A percentile compares a stretch with the other conserved stretches of the same genome.
phyloP scores from a whole-genome alignment of 1,140 invertebrate genomes.

The Drosophila biarmipes region DNA sequence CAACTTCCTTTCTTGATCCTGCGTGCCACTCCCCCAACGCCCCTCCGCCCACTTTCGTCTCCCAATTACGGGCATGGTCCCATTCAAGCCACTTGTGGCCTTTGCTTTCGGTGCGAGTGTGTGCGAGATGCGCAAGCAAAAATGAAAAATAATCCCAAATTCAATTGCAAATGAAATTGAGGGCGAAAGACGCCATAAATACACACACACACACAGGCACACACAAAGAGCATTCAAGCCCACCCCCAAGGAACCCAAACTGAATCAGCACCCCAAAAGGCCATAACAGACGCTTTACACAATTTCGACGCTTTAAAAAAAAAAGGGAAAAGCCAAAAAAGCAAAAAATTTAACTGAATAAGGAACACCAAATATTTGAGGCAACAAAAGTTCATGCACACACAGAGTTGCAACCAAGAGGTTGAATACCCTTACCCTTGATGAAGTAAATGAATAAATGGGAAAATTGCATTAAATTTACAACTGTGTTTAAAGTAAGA shows the following conservation, averaged over 20 bases:
- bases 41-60: conserved; percentile 5
- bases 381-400: background rate
- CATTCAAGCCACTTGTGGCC: conserved; percentile 76
- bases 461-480: background rate
- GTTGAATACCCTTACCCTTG: conserved; percentile 13
- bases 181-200: conserved; percentile 74
- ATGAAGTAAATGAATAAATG: background rate
- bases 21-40: background rate
- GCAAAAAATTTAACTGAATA: conserved; percentile 19
- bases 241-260: conserved; percentile 25
- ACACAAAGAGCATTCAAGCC: conserved; percentile 32
- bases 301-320: conserved; percentile 63
- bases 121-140: conserved; percentile 66
- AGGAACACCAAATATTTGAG: conserved; percentile 19
- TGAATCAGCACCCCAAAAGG: conserved; percentile 51
- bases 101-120: conserved; percentile 30
- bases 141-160: conserved; percentile 83
- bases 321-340: background rate
- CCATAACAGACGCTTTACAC: conserved; percentile 56
- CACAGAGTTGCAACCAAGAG: conserved; percentile 5
- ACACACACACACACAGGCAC: conserved; percentile 38
- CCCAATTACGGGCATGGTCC: conserved; percentile 46
- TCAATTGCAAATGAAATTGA: conserved; percentile 83
- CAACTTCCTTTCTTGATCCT: conserved; percentile 1
- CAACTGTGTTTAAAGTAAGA: background rate